Percentiles rank a stretch among this genome's conserved stretches.
Conservation (phyloP, 2,113 vertebrate genomes). For the Sturnus vulgaris region DNA sequence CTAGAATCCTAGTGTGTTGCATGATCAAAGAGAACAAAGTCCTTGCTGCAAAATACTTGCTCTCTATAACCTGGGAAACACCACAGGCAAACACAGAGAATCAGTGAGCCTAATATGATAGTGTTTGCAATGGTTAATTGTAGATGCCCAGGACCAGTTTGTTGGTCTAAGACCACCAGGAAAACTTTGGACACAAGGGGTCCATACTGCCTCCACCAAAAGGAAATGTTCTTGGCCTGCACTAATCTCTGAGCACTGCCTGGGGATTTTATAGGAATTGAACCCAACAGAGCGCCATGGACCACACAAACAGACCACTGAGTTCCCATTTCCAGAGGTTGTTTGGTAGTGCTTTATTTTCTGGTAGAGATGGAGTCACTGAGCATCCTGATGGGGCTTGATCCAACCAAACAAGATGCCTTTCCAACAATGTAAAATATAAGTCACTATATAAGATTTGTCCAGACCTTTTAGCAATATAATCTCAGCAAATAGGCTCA, state of each 20-base stretch:
- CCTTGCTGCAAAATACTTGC: background rate
- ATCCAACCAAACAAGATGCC: background rate
- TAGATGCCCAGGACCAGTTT: accelerated
- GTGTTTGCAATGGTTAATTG: background rate
- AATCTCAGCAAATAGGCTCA: background rate
- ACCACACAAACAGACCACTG: background rate
- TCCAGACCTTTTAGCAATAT: background rate
- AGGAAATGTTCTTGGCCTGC: background rate
- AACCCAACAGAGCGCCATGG: background rate
- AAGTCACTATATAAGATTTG: background rate
- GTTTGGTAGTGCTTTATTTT: background rate
- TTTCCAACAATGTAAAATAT: background rate
- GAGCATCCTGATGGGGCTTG: background rate
- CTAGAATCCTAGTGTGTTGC: background rate
- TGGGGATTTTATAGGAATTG: background rate
- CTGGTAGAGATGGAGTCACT: background rate
- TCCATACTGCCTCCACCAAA: background rate
- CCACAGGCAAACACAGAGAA: background rate
- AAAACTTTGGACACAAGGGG: background rate
- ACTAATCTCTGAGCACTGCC: background rate
- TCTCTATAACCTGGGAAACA: background rate
- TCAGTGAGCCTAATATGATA: background rate
- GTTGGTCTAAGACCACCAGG: background rate
- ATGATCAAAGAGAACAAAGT: background rate
- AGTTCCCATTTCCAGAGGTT: background rate